Evolutionary conservation across 1,140 invertebrate species (phyloP), one percentile per base, ranked within the genome.

Genomic region (Berghia stephanieae): DNA sequence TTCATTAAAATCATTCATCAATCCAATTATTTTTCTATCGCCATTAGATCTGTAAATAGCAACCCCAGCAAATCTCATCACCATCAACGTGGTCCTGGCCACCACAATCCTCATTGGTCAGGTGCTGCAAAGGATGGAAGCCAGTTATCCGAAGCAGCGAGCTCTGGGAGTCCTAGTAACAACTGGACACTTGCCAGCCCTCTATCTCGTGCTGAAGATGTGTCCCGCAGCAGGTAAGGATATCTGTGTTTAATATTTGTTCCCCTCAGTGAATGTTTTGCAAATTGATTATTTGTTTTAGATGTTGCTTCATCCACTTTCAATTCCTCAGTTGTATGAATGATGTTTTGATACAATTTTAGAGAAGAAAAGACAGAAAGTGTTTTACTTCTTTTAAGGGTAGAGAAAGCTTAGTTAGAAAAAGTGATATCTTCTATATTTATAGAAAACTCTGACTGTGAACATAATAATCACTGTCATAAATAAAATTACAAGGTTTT

Each of bases 101-200:
- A 77, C 42, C 70, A 60, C 66, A 43, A 77, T 42, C 24, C 69
- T 18, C 60, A 74, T 36, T 57, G 55, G 18, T 63, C 72, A 31
- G 42, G 40, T 27, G 2, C 44, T n/a, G 49, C 42, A 4, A 71
- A 78, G 67, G 77, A 79, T 34, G 78, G 18, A 55, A 46, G 52
- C 16, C 24, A 34, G 3, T 34, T 63, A 4, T 55, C 78, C n/a
- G 75, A 77, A 2, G 60, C 49, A 34, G 40, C 57, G 27, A 21
- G 67, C 34, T 44, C 52, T 6, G 38, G 79, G 44, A 85, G 80
- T 79, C 80, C 85, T 31, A 72, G 70, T n/a, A 81, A 82, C 69
- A 78, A 78, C 52, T 86, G 85, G 85, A 80, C 79, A 36, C 81
- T 81, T 71, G 81, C 83, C 72, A 86, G 85, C 79, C 85, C 85